Evolutionary conservation across 1,140 invertebrate genomes (phyloP).

Genomic region (Drosophila nasuta): DNA sequence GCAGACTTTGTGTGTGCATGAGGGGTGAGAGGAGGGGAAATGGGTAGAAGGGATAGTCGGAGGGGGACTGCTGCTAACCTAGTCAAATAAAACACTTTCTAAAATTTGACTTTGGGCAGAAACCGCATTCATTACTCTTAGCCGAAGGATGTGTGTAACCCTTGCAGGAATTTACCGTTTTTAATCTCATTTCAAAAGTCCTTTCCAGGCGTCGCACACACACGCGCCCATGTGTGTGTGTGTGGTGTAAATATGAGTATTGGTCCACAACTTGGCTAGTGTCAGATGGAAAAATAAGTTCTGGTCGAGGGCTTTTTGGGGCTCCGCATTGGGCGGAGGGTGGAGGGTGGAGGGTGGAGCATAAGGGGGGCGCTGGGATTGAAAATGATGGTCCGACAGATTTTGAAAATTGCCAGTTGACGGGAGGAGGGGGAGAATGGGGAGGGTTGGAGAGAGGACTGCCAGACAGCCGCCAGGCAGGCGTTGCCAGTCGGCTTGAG

Average conservation of each 20-base stretch:
- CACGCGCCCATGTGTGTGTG: constrained; percentile 29
- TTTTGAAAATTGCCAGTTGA: constrained; percentile 72
- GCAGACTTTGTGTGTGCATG: constrained; percentile 22
- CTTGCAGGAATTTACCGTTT: constrained; percentile 82
- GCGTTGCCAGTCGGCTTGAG: constrained; percentile 39
- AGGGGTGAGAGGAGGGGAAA: background rate
- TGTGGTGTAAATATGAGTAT: constrained; percentile 81
- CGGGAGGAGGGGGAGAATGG: constrained; percentile 1
- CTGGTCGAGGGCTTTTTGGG: constrained; percentile 59
- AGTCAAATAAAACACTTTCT: constrained; percentile 84
- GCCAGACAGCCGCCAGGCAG: constrained; percentile 55
- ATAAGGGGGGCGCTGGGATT: constrained; percentile 45
- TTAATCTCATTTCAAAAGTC: constrained; percentile 83
- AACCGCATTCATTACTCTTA: constrained; percentile 84
- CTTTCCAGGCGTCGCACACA: constrained; percentile 58
- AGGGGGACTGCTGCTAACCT: constrained; percentile 54
- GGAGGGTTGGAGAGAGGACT: constrained; percentile 17
- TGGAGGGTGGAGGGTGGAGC: background rate
- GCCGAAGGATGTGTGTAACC: constrained; percentile 69
- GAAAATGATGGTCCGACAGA: constrained; percentile 82
- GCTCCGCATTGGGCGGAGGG: constrained; percentile 9
- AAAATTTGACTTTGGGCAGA: constrained; percentile 83
- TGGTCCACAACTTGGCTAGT: constrained; percentile 72
- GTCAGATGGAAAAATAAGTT: constrained; percentile 81
- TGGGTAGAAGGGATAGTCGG: background rate